These are phyloP conservation scores for Stercorarius parasiticus DNA, from an alignment of 2,113 vertebrate species.

Conservation along the genomic window DNA sequence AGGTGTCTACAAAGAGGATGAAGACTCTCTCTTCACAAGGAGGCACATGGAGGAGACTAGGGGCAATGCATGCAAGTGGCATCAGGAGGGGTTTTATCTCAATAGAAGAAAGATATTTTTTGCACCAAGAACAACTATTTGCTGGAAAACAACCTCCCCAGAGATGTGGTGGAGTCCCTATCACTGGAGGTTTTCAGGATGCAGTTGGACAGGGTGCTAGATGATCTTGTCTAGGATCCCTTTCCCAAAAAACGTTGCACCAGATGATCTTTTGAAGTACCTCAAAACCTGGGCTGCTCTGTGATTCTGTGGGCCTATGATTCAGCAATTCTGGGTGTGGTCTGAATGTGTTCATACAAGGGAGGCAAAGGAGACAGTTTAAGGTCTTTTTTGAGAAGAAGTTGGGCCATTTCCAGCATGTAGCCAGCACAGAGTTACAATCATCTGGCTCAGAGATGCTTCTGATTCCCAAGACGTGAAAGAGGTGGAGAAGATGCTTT, in stretches of 20 bases:
- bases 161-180: background rate
- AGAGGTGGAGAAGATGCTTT: background rate
- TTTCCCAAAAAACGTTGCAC: background rate
- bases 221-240: background rate
- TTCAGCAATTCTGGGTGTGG: accelerated
- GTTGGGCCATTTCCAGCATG: background rate
- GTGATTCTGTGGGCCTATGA: background rate
- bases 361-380: background rate
- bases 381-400: background rate
- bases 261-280: background rate
- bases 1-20: accelerated
- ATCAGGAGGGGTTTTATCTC: background rate
- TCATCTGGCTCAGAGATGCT: background rate
- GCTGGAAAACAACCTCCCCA: background rate
- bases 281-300: background rate
- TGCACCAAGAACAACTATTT: background rate
- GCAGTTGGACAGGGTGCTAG: background rate
- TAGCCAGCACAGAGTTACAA: background rate
- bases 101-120: background rate
- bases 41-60: background rate
- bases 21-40: background rate
- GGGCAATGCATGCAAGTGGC: background rate
- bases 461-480: background rate
- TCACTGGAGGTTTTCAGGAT: background rate
- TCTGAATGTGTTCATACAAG: background rate